Evolutionary conservation across 2,888 invertebrate genomes (phyloP).

Genomic region (Pardosa pseudoannulata): DNA sequence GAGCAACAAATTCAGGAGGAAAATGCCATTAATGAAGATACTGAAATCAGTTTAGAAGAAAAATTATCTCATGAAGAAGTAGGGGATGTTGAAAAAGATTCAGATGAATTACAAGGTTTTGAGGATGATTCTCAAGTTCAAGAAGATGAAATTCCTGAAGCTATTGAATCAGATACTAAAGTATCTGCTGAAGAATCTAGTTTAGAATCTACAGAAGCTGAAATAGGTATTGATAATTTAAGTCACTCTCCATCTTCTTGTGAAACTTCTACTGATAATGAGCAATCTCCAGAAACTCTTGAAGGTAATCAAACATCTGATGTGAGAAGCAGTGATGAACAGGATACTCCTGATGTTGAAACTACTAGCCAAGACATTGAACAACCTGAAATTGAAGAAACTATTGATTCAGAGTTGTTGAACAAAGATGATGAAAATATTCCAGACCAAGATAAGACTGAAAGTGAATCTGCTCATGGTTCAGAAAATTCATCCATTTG

Average conservation of each 20-base stretch:
- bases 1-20: conserved; percentile 8
- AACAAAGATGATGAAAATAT: neutral
- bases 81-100: conserved; percentile 5
- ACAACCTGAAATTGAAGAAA: neutral
- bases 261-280: neutral
- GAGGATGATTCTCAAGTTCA: neutral
- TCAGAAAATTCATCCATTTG: conserved; percentile 13
- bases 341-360: neutral
- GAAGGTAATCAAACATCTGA: neutral
- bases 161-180: neutral
- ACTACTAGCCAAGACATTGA: neutral
- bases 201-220: neutral
- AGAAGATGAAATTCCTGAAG: neutral
- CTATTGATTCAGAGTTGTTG: neutral
- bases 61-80: conserved; percentile 11
- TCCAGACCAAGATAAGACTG: neutral
- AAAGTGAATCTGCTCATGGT: neutral
- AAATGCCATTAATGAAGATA: neutral
- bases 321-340: neutral
- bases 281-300: neutral
- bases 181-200: neutral
- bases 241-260: neutral
- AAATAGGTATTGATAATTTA: neutral
- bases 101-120: neutral
- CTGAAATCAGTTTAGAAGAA: conserved; percentile 5